These are phyloP conservation scores for Diprion similis DNA, from an alignment of 1,140 invertebrate species.

Conservation along the genomic window DNA sequence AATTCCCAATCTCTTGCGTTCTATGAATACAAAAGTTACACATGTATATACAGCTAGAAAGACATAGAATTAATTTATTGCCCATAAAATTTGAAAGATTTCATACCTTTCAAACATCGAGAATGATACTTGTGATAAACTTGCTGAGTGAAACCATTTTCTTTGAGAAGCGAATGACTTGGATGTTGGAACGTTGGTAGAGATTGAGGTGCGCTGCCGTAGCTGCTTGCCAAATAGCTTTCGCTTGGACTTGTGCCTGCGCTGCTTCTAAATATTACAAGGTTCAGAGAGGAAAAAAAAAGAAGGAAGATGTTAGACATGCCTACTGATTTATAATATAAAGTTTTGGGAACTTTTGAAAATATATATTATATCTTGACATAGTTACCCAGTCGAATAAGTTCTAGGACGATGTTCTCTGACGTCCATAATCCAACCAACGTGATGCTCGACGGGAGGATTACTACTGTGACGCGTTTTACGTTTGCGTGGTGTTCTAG, in stretches of 20 bases:
- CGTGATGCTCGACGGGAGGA: conserved; percentile 92
- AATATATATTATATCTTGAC: background rate
- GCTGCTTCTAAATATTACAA: conserved; percentile 66
- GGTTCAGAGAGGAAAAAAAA: conserved; percentile 9
- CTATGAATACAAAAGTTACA: conserved; percentile 60
- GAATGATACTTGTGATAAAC: conserved; percentile 95
- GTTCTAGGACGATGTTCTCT: conserved; percentile 81
- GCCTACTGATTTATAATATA: conserved; percentile 9
- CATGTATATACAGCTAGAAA: conserved; percentile 16
- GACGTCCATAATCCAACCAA: conserved; percentile 96
- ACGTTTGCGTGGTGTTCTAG: conserved; percentile 78
- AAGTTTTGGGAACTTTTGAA: background rate
- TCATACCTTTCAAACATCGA: conserved; percentile 87
- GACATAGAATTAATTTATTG: conserved; percentile 15
- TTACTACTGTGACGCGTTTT: conserved; percentile 93
- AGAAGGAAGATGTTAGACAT: background rate
- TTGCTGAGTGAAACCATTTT: conserved; percentile 97
- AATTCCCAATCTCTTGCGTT: conserved; percentile 88
- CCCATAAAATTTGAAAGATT: background rate
- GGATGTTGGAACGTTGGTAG: conserved; percentile 95
- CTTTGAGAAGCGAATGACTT: conserved; percentile 92
- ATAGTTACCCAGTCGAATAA: conserved; percentile 71
- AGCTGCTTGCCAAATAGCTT: conserved; percentile 70
- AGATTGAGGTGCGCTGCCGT: conserved; percentile 78
- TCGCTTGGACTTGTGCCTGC: conserved; percentile 76